Percentiles rank a stretch among this genome's conserved stretches.
phyloP scores from a whole-genome alignment of 2,888 invertebrate genomes.

The Sepiola atlantica region DNA sequence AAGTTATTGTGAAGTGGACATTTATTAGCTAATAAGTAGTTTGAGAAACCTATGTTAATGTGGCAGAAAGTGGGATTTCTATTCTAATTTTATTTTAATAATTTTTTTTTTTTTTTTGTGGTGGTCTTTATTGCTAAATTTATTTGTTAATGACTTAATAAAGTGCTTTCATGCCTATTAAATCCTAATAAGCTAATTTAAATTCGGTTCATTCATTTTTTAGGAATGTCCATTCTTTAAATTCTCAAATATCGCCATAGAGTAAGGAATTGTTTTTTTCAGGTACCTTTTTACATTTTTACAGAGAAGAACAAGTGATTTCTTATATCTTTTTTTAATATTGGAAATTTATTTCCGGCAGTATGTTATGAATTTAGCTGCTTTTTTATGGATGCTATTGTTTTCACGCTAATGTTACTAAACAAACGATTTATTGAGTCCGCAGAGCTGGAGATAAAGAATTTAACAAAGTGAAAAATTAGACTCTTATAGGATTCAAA shows the following conservation, averaged over 20 bases:
- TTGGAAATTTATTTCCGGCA: too few species aligned
- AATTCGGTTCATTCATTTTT: not conserved
- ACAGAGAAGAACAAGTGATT: not conserved
- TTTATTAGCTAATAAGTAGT: not conserved
- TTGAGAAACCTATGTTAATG: not conserved
- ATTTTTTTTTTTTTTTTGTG: too few species aligned
- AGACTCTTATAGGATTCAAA: too few species aligned
- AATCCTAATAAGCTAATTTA: not conserved
- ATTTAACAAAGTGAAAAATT: too few species aligned
- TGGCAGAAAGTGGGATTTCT: not conserved
- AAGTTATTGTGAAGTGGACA: not conserved
- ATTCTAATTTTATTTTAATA: too few species aligned
- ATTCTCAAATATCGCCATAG: not conserved
- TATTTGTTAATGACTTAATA: not conserved
- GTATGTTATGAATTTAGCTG: too few species aligned
- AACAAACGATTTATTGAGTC: not conserved
- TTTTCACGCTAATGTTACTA: not conserved
- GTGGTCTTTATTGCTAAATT: not conserved
- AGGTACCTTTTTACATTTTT: not conserved
- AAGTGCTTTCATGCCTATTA: not conserved
- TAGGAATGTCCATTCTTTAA: not conserved
- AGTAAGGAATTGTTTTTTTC: not conserved
- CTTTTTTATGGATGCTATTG: not conserved
- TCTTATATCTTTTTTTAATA: not conserved
- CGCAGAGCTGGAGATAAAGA: too few species aligned